Conservation (phyloP, 2,888 invertebrate species). For the Latrodectus hesperus region DNA sequence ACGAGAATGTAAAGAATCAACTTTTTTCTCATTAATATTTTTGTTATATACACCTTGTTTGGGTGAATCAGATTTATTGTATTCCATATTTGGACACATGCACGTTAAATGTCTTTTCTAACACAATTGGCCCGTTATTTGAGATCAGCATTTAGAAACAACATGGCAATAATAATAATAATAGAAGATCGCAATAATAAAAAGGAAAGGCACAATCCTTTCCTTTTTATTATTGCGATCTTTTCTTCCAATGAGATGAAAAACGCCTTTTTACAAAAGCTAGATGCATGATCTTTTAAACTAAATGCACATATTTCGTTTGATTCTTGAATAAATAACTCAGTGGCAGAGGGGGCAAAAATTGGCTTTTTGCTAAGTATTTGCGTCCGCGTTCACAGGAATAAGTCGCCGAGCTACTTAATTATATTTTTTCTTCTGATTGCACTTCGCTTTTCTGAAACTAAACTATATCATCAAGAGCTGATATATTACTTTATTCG, state of each 20-base stretch:
- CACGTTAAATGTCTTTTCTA: not conserved
- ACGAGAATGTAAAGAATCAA: not conserved
- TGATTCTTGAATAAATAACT: too few species aligned
- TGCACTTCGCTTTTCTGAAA: not conserved
- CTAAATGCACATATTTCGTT: not conserved
- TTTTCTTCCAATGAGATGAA: not conserved
- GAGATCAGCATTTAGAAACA: not conserved
- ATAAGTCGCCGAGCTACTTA: not conserved
- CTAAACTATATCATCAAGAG: not conserved
- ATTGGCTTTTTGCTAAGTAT: not conserved
- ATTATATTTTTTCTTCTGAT: slow-evolving; percentile 10
- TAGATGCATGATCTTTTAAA: not conserved
- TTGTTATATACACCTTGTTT: not conserved
- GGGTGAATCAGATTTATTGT: too few species aligned
- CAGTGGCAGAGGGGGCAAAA: not conserved
- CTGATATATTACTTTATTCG: not conserved
- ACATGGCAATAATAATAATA: too few species aligned
- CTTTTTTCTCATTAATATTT: not conserved
- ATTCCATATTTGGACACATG: not conserved
- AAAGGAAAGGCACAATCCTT: slow-evolving; percentile 9
- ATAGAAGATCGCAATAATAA: not conserved
- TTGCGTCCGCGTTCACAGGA: not conserved
- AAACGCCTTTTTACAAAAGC: not conserved
- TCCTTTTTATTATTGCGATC: not conserved
- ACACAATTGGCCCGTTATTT: not conserved